A percentile compares a stretch with the other conserved stretches of the same genome.
These are phyloP conservation scores for Buathra laborator DNA, from an alignment of 2,888 invertebrate species.

Conservation along the genomic window DNA sequence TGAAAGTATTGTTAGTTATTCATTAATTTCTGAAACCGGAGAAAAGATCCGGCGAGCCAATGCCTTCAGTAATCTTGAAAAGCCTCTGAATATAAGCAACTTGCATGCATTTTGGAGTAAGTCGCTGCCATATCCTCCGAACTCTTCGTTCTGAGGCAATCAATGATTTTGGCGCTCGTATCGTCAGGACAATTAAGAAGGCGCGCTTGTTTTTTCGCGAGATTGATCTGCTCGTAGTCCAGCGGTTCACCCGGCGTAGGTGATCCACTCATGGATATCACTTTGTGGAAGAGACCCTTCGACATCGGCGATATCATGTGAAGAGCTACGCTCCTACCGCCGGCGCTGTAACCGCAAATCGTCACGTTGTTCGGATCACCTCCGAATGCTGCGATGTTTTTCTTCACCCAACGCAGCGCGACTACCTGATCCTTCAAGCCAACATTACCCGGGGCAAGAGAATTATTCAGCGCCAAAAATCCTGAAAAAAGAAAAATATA, in stretches of 20 bases:
- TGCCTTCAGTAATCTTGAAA: too few relatives aligned
- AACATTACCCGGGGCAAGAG: slow-evolving; percentile 89
- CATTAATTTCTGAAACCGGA: not conserved
- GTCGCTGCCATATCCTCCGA: slow-evolving; percentile 39
- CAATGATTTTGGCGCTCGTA: slow-evolving; percentile 86
- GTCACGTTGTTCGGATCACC: slow-evolving; percentile 89
- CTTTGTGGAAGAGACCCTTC: slow-evolving; percentile 89
- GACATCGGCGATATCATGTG: slow-evolving; percentile 87
- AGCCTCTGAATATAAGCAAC: not conserved
- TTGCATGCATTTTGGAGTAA: not conserved
- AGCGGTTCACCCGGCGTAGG: slow-evolving; percentile 86
- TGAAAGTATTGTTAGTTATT: slow-evolving; percentile 72
- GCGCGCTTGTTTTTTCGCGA: slow-evolving; percentile 88
- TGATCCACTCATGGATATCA: slow-evolving; percentile 89
- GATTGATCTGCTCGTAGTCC: slow-evolving; percentile 85
- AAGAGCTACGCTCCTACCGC: slow-evolving; percentile 82
- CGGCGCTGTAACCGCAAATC: slow-evolving; percentile 87
- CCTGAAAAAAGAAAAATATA: not conserved
- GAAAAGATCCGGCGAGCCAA: too few relatives aligned
- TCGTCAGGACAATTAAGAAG: slow-evolving; percentile 87
- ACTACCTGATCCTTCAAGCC: slow-evolving; percentile 91
- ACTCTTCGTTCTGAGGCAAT: slow-evolving; percentile 87
- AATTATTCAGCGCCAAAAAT: slow-evolving; percentile 86
- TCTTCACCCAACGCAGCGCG: slow-evolving; percentile 89
- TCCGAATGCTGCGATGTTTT: slow-evolving; percentile 89